phyloP scores from a whole-genome alignment of 2,888 invertebrate genomes.

The Cataglyphis cursor region DNA sequence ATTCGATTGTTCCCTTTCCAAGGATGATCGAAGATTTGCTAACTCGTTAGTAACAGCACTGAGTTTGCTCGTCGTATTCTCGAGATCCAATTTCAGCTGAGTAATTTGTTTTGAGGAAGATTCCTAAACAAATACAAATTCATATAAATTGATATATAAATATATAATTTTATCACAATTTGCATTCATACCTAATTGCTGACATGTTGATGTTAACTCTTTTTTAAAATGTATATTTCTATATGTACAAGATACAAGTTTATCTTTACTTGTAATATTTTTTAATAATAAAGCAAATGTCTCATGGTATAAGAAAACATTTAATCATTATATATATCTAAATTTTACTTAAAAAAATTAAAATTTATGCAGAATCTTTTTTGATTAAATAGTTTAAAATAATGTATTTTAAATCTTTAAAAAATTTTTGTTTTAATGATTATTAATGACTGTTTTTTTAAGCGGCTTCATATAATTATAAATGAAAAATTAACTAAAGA shows the following conservation, averaged over 20 bases:
- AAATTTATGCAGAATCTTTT: background rate
- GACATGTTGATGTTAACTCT: background rate
- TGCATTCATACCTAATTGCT: background rate
- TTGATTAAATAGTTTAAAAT: background rate
- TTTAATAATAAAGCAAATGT: background rate
- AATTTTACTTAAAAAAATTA: slow-evolving; percentile 1
- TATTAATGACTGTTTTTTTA: background rate
- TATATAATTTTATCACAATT: background rate
- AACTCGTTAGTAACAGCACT: slow-evolving; percentile 77
- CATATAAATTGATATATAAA: background rate
- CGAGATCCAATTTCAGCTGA: slow-evolving; percentile 79
- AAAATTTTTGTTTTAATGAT: background rate
- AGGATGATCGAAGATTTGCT: slow-evolving; percentile 74
- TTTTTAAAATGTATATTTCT: background rate
- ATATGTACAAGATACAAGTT: too few relatives aligned
- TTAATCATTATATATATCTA: background rate
- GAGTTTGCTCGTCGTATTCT: slow-evolving; percentile 76
- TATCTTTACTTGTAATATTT: background rate
- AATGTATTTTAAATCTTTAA: background rate
- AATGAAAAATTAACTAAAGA: background rate
- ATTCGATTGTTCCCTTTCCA: slow-evolving; percentile 81
- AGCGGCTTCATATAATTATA: background rate
- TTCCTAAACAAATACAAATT: slow-evolving; percentile 75
- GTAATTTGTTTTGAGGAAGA: slow-evolving; percentile 80
- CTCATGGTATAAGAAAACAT: background rate